Conservation (phyloP, 2,888 invertebrate species). For the Nineta flava region DNA sequence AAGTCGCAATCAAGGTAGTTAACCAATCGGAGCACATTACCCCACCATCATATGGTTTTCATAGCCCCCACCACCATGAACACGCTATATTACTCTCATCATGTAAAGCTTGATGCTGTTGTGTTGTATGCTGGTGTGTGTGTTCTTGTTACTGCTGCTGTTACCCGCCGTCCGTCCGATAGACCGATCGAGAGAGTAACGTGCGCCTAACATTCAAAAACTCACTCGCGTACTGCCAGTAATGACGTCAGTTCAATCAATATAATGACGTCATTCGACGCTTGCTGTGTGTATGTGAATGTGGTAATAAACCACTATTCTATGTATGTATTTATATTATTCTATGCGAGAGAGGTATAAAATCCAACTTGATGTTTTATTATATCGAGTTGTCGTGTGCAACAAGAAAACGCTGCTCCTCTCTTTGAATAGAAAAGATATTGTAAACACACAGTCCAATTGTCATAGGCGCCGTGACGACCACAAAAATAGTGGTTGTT, state of each 20-base stretch:
- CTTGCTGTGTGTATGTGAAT: background rate
- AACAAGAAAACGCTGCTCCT: no score
- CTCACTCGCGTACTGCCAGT: background rate
- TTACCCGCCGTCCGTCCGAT: constrained; percentile 6
- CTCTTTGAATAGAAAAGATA: background rate
- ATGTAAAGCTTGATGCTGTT: no score
- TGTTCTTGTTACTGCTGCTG: no score
- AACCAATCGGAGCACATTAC: constrained; percentile 31
- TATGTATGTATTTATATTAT: no score
- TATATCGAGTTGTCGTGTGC: no score
- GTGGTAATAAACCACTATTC: no score
- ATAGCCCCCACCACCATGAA: constrained; percentile 16
- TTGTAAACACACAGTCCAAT: background rate
- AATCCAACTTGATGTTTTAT: no score
- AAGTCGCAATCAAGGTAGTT: constrained; percentile 39
- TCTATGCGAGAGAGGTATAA: no score
- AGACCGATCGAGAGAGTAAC: constrained; percentile 34
- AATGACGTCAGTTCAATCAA: background rate
- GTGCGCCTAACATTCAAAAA: constrained; percentile 16
- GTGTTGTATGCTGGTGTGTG: no score
- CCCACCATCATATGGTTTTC: constrained; percentile 6
- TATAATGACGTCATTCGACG: background rate
- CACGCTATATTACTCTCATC: no score
- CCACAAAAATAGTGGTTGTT: no score
- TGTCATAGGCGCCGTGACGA: background rate